Evolutionary conservation across 2,888 invertebrate species (phyloP).

Genomic region (Agrochola lychnidis): DNA sequence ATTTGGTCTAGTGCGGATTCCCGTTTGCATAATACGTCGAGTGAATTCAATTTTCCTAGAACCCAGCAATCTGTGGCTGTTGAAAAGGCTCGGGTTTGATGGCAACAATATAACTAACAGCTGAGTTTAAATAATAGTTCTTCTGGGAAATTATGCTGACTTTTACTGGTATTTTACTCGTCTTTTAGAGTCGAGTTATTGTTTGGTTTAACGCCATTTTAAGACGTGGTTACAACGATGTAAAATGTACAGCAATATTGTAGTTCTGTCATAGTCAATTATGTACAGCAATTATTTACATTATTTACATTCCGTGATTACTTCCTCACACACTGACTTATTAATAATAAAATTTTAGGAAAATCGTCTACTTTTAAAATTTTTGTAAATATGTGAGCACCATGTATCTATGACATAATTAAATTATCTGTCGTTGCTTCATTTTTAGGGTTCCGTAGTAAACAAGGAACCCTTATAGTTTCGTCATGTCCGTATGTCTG

Average conservation of each 20-base stretch:
- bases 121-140: background rate
- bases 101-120: background rate
- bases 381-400: too few relatives aligned
- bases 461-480: too few relatives aligned
- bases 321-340: too few relatives aligned
- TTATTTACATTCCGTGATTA: too few relatives aligned
- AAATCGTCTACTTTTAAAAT: too few relatives aligned
- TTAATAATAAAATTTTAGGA: too few relatives aligned
- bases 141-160: background rate
- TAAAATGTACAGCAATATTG: background rate
- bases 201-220: background rate
- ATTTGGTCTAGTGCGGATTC: conserved; percentile 15
- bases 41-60: conserved; percentile 47
- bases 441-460: too few relatives aligned
- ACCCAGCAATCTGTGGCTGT: conserved; percentile 3
- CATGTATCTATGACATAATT: too few relatives aligned
- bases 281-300: too few relatives aligned
- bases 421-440: too few relatives aligned
- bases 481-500: too few relatives aligned
- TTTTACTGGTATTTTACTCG: background rate
- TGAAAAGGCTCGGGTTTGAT: conserved; percentile 15
- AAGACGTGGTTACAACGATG: background rate
- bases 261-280: background rate
- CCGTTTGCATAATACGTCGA: conserved; percentile 19
- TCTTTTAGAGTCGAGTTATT: background rate